Evolutionary conservation across 2,888 invertebrate genomes (phyloP), one percentile per base, ranked within the genome.

Genomic region (Sycophila texana): DNA sequence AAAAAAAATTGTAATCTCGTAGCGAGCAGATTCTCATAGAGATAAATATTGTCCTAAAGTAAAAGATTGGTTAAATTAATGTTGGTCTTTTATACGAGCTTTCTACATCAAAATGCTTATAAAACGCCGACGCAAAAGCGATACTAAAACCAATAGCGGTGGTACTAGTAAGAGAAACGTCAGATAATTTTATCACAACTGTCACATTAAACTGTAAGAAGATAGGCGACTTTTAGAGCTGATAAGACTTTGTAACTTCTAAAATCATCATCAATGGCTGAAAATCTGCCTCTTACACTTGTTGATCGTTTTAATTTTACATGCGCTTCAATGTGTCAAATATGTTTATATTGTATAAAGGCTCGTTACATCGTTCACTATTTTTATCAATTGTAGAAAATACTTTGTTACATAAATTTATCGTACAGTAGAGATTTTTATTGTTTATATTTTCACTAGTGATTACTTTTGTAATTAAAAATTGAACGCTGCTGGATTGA

Each of bases 121-220:
- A 61, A 57, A 68, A 22, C 73, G 58, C 39, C 13, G 51, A 20
- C 39, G 39, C 51, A 74, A 61, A 70, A 65, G 49, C 58, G 20
- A 74, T 39, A 70, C 49, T 30, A 22, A 39, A 58, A 79, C 55
- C 30, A 53, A 70, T 65, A 30, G 22, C 14, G 79, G 70, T 68
- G 57, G 65, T 79, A 79, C 20, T 74, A 74, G 49, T 79, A 74
- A 79, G 65, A 74, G 61, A 79, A 79, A 67, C 57, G 49, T 67
- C 26, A 22, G 72, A 72, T 67, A 72, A 70, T 65, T 70, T 79
- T 51, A 70, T 68, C 63, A 68, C 22, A 39, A 55, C 49, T 68
- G n/a, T 74, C 20, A 55, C 61, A 74, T 57, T 30, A 57, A 57
- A 53, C 39, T 39, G 39, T 49, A 57, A 47, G 47, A 63, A 57